Evolutionary conservation across 2,113 vertebrate species (phyloP), one percentile per base, ranked within the genome.

Genomic region (Acrocephalus kingi): DNA sequence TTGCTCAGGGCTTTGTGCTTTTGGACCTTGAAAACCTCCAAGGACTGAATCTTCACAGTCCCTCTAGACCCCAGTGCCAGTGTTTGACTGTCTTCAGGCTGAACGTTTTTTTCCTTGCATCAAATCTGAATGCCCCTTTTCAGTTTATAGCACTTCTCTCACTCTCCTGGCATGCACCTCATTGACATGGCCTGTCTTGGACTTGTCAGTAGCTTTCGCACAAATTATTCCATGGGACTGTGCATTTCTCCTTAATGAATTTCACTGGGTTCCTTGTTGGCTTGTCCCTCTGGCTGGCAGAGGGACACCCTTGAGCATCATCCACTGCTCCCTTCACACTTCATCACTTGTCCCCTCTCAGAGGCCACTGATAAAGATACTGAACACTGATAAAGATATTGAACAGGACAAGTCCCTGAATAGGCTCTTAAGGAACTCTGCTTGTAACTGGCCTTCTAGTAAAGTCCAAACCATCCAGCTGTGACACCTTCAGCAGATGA

Each of bases 91-190:
- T 37, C 35, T 18, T 74, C 51, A 35, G 14, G 51, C 74, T 56
- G 74, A 87, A 43, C 0, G 0, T 10, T 35, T 81, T 76, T 72
- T 74, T 30, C 8, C 16, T 23, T 31, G 5, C 0, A 5, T 55
- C 25, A 62, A 43, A 39, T 41, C 24, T 19, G 48, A 78, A 14
- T 31, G 9, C 6, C 4, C 2, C 12, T 30, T 30, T 81, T 45
- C 4, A 33, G 16, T 24, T 81, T n/a, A 8, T 48, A 13, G 12
- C 37, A 16, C 1, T 64, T 61, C 39, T 74, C 23, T 84, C 27
- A 1, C 45, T 51, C 41, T 56, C 22, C 24, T 54, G 59, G 8
- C 0, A 0, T 15, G 3, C 4, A 22, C 7, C 19, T 77, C 1
- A 0, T 20, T 85, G 35, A 15, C 13, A 1, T 6, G 35, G 28